Base-by-base conservation (phyloP, 2,888 invertebrate genomes). In the Lepas anatifera region DNA sequence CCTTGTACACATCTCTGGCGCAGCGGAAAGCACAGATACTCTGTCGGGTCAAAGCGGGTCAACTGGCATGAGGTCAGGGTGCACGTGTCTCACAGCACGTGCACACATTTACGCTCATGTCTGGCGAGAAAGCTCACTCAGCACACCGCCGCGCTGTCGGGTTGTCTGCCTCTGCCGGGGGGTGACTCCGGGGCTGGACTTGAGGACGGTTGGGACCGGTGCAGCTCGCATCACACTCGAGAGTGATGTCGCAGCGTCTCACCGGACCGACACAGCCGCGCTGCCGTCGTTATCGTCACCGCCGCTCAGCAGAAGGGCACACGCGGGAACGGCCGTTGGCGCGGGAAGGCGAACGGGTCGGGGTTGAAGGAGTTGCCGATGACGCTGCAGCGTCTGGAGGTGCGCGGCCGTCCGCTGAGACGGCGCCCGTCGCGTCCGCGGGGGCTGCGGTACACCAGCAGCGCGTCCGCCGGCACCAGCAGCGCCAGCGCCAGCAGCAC, bases 341-440 rank as follows among this genome's bases (percentile, higher is more conserved):
- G 81, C 75, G 87, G 83, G 81, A 85, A 84, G 2, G 83, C 85
- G 74, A 84, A 83, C 32, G 83, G 81, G 77, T 86, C 83, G 1
- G 84, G 81, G 75, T 85, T 85, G 74, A 88, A 84, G 11, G 88
- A 85, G 70, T 86, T 83, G 77, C 90, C 90, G n/a, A n/a, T n/a
- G 73, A 90, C 29, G 58, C 25, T 58, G 58, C 58, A 58, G 18
- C 58, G 16, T 29, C 18, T 3, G 0, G 18, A 16, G 58, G 32
- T 25, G 32, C 58, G 58, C 18, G 16, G 2, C 41, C 41, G 41
- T 27, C 29, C 3, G 58, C 58, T 22, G 29, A 29, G 16, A 3
- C n/a, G 25, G n/a, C 8, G 27, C 29, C 7, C 18, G 52, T 22
- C 29, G 58, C 58, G 58, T 7, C 58, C 29, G 58, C 58, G 16